Base-by-base conservation (phyloP, 2,888 invertebrate species). In the Keiferia lycopersicella region DNA sequence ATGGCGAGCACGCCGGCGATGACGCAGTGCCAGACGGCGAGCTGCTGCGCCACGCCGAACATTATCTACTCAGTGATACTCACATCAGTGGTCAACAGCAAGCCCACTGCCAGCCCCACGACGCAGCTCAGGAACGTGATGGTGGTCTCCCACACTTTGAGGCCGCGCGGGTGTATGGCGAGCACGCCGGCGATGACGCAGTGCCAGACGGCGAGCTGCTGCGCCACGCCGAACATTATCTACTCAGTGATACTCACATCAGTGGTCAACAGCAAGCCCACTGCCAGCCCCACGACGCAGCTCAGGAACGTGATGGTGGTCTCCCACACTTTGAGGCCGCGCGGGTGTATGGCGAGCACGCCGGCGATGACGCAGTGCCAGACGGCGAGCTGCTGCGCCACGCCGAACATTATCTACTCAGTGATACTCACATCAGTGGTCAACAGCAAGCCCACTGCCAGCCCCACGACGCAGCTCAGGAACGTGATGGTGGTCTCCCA, bases 311-410 rank as follows among this genome's bases (percentile, higher is more conserved):
- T 96, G 66, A 96, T 95, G 7, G 95, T 95, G 0, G 96, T 96
- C 84, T 96, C 96, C 96, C 96, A 96, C 0, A 94, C 92, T 72
- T 94, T 93, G 70, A 97, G 84, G 67, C 93, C 92, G 79, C n/a
- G 92, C 14, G 95, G 88, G 85, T 96, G 94, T 81, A 97, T 93
- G 50, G 96, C 93, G 94, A 97, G 94, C 61, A 98, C 93, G 2
- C 97, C 96, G 20, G 96, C 95, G 67, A 97, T 96, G 62, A 98
- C 96, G 77, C 96, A 96, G 80, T 97, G 97, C 98, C 98, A 98
- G 78, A 98, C 95, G 0, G 97, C 97, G 72, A 97, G 91, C 87
- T 97, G 95, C 75, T 98, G 98, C 4, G 96, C 96, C 65, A 98
- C 93, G 0, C 97, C 98, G 78, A 98, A 97, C 75, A 96, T 92